Evolutionary conservation across 2,113 vertebrate genomes (phyloP), one percentile per base, ranked within the genome.

Genomic region (Stigmatopora argus): DNA sequence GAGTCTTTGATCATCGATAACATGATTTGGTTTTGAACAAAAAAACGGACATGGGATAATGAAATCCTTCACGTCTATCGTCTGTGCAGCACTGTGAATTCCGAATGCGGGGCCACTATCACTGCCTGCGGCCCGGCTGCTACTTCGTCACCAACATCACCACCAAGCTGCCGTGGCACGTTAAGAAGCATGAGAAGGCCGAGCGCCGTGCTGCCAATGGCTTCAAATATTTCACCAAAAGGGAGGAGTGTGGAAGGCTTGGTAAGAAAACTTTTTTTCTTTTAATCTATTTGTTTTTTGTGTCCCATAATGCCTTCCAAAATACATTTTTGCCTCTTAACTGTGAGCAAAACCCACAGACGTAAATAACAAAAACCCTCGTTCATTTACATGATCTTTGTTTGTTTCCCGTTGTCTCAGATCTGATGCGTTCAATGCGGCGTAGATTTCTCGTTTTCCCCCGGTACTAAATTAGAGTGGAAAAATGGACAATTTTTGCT

Each of bases 101-200:
- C 90, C 92, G 96, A 69, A 97, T 98, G 94, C 90, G 97, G 5
- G 97, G 97, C 31, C 97, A 99, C 87, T 99, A 99, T 89, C 97
- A 99, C 90, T 99, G 97, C 74, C 92, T 98, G 74, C 92, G 96
- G 51, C 91, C 92, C 0, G 93, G 93, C 91, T 99, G 97, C 92
- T 94, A 80, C 88, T 99, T 99, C 0, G 94, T 97, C 82, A 99
- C 97, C 66, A 99, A 99, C 91, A 98, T 99, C 90, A 99, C 96
- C 87, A 99, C 97, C 88, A 99, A 99, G 86, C 92, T 99, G 79
- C 97, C 97, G 1, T 99, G 97, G 97, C 97, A 99, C 17, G 74
- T 99, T 74, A 99, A 99, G 76, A 99, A 99, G 74, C 97, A 99
- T 0, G 97, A 99, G 91, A 99, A 99, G 75, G 97, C 97, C 0